A percentile compares a stretch with the other conserved stretches of the same genome.
Evolutionary conservation across 2,888 invertebrate species (phyloP).

Genomic region (Dasysyrphus tricinctus): DNA sequence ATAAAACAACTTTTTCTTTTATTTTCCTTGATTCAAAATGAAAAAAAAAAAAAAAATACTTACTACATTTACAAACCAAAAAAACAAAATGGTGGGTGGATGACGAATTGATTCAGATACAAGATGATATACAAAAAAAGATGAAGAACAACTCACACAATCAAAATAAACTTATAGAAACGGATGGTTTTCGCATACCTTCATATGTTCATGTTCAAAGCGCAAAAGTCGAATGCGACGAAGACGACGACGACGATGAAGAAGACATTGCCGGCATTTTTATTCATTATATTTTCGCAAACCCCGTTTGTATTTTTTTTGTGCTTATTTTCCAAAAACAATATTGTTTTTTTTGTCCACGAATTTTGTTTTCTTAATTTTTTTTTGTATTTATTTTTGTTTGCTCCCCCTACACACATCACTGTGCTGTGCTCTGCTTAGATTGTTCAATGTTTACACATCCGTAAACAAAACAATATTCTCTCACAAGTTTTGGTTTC

Average conservation of each 20-base stretch:
- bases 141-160: slow-evolving; percentile 45
- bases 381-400: slow-evolving; percentile 35
- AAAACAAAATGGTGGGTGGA: slow-evolving; percentile 75
- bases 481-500: slow-evolving; percentile 64
- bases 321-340: slow-evolving; percentile 26
- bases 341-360: slow-evolving; percentile 49
- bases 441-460: slow-evolving; percentile 67
- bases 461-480: slow-evolving; percentile 76
- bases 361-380: slow-evolving; percentile 40
- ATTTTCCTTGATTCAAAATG: slow-evolving; percentile 1
- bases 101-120: slow-evolving; percentile 64
- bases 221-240: slow-evolving; percentile 60
- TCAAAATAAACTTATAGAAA: slow-evolving; percentile 40
- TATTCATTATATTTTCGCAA: slow-evolving; percentile 54
- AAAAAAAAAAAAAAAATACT: slow-evolving; percentile 33
- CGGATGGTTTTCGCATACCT: slow-evolving; percentile 24
- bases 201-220: slow-evolving; percentile 34
- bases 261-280: slow-evolving; percentile 66
- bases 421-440: not conserved
- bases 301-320: slow-evolving; percentile 24
- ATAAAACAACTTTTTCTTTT: slow-evolving; percentile 46
- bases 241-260: slow-evolving; percentile 28
- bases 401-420: slow-evolving; percentile 5
- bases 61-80: slow-evolving; percentile 50
- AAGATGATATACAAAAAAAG: slow-evolving; percentile 39